Percentiles rank a stretch among this genome's conserved stretches.
These are phyloP conservation scores for Limenitis camilla DNA, from an alignment of 2,888 invertebrate species.

Conservation along the genomic window DNA sequence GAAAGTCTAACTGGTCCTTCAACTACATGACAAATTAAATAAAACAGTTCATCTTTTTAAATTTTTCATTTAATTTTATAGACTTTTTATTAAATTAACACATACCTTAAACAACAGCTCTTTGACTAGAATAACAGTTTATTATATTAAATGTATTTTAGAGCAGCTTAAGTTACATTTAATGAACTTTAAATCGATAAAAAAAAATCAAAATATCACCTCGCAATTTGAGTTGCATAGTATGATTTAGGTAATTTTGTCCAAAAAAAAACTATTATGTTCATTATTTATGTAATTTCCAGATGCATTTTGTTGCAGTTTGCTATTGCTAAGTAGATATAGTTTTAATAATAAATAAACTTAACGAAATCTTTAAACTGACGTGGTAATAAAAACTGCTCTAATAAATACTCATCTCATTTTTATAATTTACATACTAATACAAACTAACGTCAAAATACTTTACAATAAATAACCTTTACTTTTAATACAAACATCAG, in stretches of 20 bases:
- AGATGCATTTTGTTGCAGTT: too few species aligned
- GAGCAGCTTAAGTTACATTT: conserved; percentile 58
- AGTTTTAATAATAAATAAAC: too few species aligned
- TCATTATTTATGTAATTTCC: too few species aligned
- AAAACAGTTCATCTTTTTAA: conserved; percentile 18
- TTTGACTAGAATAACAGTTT: conserved; percentile 69
- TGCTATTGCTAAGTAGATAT: too few species aligned
- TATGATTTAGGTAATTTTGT: too few species aligned
- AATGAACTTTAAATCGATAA: too few species aligned
- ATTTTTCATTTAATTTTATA: conserved; percentile 35
- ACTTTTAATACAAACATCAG: conserved; percentile 8
- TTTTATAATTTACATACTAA: conserved; percentile 26
- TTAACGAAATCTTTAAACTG: too few species aligned
- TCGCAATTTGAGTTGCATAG: too few species aligned
- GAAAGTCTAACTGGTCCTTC: too few species aligned
- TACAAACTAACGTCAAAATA: conserved; percentile 10
- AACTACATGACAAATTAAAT: conserved; percentile 3
- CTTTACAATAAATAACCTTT: conserved; percentile 7
- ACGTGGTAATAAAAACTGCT: too few species aligned
- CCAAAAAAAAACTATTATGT: too few species aligned
- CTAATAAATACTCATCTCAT: conserved; percentile 33
- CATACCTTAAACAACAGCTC: conserved; percentile 58
- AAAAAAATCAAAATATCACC: too few species aligned
- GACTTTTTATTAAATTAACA: conserved; percentile 47
- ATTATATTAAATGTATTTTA: conserved; percentile 49